phyloP scores from a whole-genome alignment of 2,888 invertebrate species.

The Tiliacea citrago region DNA sequence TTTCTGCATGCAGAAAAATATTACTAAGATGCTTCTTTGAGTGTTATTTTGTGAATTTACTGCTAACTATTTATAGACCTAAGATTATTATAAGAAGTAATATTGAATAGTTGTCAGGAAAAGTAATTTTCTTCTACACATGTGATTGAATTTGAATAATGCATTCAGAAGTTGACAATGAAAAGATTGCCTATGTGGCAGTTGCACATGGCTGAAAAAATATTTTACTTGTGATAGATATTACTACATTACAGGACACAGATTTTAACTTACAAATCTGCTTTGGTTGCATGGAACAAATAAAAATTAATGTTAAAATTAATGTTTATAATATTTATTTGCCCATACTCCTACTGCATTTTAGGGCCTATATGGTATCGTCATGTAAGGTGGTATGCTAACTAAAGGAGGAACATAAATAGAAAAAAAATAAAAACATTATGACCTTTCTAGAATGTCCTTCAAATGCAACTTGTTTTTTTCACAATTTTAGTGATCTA shows the following conservation, averaged over 20 bases:
- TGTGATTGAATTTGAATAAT: slow-evolving; percentile 18
- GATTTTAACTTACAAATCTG: neutral
- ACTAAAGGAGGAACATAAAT: slow-evolving; percentile 11
- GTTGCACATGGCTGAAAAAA: slow-evolving; percentile 35
- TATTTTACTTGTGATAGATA: neutral
- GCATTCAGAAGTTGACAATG: slow-evolving; percentile 6
- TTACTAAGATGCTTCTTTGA: neutral
- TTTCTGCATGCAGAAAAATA: slow-evolving; percentile 12
- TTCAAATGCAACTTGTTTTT: slow-evolving; percentile 66
- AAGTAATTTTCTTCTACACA: neutral
- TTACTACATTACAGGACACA: neutral
- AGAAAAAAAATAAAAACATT: slow-evolving; percentile 51
- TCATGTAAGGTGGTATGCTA: slow-evolving; percentile 3
- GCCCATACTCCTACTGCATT: neutral
- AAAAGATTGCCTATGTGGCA: slow-evolving; percentile 59
- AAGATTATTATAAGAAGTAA: neutral
- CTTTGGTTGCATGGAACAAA: neutral
- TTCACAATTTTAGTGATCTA: slow-evolving; percentile 39
- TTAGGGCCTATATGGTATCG: neutral
- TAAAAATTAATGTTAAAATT: neutral
- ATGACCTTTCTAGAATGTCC: slow-evolving; percentile 75
- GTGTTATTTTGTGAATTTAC: neutral
- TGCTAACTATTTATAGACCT: too few species aligned
- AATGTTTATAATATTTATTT: slow-evolving; percentile 22
- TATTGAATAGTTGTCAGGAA: neutral